Evolutionary conservation across 2,888 invertebrate species (phyloP), one percentile per base, ranked within the genome.

Genomic region (Hypena proboscidalis): DNA sequence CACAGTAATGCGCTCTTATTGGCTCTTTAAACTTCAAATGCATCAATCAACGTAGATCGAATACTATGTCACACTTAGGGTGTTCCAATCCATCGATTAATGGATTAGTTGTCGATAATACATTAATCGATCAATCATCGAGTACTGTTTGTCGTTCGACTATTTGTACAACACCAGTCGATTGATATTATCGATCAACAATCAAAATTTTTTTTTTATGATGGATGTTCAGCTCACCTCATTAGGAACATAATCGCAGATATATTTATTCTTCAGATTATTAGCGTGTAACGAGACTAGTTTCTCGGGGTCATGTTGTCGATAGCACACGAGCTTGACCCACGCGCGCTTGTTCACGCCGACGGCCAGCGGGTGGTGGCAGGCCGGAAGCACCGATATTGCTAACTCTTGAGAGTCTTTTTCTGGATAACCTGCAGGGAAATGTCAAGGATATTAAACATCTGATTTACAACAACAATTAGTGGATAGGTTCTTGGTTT

Each of bases 281-380:
- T 89, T 83, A 0, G 91, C 85, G 67, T 93, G 92, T 25, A 90
- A 81, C 0, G 90, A 88, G 21, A 96, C 90, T 36, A 96, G 93
- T 21, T 92, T 83, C 39, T 84, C 87, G 0, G 94, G 92, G 33
- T 92, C 90, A 0, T 93, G 82, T 8, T 92, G 85, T 25, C 95
- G 84, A 59, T 92, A 90, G 36, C 91, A 89, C 2, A 92, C 80
- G 26, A 95, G 91, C 49, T 92, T 94, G 31, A 92, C 77, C 97
- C 97, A 98, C 25, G 96, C 86, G 62, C 93, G 90, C 3, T 92
- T 86, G 55, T 92, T 89, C 14, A 92, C 85, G 11, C 85, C 83
- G 13, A 91, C 85, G 22, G 95, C 92, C 22, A 93, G 92, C 1
- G 96, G 95, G 81, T 97, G 95, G 82, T 97, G 97, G 33, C 95